Percentiles rank a stretch among this genome's conserved stretches.
Evolutionary conservation across 2,797 vertebrate genomes (phyloP).

Genomic region (Hoplostethus mediterraneus): DNA sequence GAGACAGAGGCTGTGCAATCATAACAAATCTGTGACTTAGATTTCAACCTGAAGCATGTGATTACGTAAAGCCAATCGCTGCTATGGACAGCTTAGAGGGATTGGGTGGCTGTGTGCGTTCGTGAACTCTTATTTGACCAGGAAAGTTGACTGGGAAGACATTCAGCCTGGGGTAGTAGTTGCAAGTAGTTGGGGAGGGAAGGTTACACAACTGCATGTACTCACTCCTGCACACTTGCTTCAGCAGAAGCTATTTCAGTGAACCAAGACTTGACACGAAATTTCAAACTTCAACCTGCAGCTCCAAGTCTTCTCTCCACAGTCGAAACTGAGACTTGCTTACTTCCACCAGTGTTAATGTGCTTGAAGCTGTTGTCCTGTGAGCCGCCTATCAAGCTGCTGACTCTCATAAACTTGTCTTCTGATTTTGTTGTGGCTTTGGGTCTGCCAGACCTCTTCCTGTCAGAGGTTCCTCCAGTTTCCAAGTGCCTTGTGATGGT

Average conservation of each 20-base stretch:
- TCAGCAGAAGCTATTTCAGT: not conserved
- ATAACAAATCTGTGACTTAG: constrained; percentile 29
- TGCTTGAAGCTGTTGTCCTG: no score
- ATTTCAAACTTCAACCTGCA: no score
- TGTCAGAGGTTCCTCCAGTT: no score
- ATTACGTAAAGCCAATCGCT: constrained; percentile 19
- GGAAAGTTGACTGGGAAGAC: not conserved
- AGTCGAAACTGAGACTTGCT: no score
- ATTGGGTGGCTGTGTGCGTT: not conserved
- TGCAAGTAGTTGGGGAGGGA: not conserved
- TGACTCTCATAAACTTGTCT: no score
- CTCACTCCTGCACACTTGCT: not conserved
- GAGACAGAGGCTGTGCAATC: not conserved
- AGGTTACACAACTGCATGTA: not conserved
- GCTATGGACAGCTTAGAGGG: constrained; percentile 6
- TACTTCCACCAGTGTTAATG: no score
- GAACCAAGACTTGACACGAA: no score
- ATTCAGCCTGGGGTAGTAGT: not conserved
- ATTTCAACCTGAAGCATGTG: constrained; percentile 34
- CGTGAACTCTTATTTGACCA: not conserved
- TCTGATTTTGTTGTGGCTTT: no score
- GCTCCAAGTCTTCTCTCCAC: no score
- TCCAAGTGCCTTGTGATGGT: no score
- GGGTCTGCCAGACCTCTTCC: no score
- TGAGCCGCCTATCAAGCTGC: no score